A percentile compares a stretch with the other conserved stretches of the same genome.
Conservation (phyloP, 1,140 invertebrate genomes). For the Polyergus mexicanus region DNA sequence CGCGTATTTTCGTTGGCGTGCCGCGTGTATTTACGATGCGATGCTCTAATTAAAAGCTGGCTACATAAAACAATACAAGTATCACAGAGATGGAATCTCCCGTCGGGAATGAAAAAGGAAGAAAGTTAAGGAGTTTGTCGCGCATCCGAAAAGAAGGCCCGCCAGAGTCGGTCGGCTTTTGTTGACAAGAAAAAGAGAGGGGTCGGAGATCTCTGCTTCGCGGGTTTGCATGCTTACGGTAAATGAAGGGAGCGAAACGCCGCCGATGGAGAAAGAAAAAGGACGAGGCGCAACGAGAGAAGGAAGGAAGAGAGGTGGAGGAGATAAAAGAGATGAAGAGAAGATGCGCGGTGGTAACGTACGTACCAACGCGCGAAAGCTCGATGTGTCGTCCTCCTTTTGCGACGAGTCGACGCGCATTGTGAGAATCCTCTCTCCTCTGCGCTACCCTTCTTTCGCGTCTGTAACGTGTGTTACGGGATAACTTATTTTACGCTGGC, state of each 20-base stretch:
- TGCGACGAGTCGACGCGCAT: conserved; percentile 69
- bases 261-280: conserved; percentile 65
- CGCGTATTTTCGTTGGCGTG: background rate
- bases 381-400: conserved; percentile 71
- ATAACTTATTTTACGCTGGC: conserved; percentile 81
- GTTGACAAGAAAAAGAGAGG: conserved; percentile 29
- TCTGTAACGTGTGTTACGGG: conserved; percentile 60
- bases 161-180: conserved; percentile 63
- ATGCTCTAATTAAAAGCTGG: conserved; percentile 55
- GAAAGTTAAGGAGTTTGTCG: conserved; percentile 14
- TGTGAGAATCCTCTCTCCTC: conserved; percentile 62
- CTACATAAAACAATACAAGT: conserved; percentile 54
- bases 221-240: conserved; percentile 71
- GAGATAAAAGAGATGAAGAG: conserved; percentile 66
- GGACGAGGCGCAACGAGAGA: conserved; percentile 52
- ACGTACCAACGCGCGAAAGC: conserved; percentile 76
- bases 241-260: conserved; percentile 70
- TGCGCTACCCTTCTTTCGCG: conserved; percentile 25
- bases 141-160: conserved; percentile 55
- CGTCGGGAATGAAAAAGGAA: conserved; percentile 47
- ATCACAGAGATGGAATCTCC: conserved; percentile 46
- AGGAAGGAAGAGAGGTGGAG: conserved; percentile 12
- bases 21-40: conserved; percentile 18
- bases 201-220: conserved; percentile 45
- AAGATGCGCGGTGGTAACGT: conserved; percentile 74